phyloP scores from a whole-genome alignment of 2,888 invertebrate species.

The Lamellibrachia columna region DNA sequence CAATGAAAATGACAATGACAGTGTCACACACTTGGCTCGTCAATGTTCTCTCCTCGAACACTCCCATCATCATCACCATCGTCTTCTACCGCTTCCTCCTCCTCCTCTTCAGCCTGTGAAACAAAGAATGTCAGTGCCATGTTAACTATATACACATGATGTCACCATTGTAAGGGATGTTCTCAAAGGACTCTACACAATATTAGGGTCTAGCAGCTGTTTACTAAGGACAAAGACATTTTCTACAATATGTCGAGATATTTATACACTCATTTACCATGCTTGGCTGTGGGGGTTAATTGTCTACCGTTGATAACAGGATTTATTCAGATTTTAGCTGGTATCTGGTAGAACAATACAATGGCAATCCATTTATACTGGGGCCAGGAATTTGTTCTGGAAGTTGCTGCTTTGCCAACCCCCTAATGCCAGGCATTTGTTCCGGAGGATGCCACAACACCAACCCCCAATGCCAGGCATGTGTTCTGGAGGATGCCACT shows the following conservation, averaged over 20 bases:
- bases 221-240: too few species aligned
- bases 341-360: background rate
- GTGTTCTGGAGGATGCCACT: too few species aligned
- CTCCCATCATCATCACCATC: slow-evolving; percentile 36
- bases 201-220: too few species aligned
- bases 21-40: background rate
- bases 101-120: slow-evolving; percentile 30
- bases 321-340: background rate
- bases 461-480: too few species aligned
- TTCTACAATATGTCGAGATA: background rate
- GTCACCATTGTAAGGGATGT: background rate
- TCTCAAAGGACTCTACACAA: too few species aligned
- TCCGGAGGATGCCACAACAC: too few species aligned
- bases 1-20: background rate
- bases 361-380: too few species aligned
- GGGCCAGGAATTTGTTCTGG: too few species aligned
- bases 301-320: background rate
- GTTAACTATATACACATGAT: background rate
- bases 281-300: background rate
- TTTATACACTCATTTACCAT: background rate
- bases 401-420: too few species aligned
- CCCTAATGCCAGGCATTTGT: too few species aligned
- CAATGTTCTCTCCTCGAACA: slow-evolving; percentile 24
- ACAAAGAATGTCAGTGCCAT: background rate
- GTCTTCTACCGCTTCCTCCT: slow-evolving; percentile 47